These are phyloP conservation scores for Diloba caeruleocephala DNA, from an alignment of 2,888 invertebrate genomes.

Conservation along the genomic window DNA sequence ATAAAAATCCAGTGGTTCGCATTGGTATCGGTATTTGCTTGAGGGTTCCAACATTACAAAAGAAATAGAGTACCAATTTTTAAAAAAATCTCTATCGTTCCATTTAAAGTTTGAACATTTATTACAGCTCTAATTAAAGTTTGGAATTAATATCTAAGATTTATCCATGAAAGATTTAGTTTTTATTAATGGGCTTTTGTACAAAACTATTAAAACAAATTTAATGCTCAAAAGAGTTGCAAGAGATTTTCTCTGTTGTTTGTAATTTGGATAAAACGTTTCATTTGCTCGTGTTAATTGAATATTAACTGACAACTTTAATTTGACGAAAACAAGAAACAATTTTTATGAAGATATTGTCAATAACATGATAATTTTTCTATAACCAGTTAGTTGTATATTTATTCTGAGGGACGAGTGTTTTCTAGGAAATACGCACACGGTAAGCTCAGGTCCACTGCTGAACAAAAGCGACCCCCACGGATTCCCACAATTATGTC, in stretches of 20 bases:
- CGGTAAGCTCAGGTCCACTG: too few species aligned
- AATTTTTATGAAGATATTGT: too few species aligned
- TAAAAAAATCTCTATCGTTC: constrained; percentile 25
- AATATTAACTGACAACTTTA: too few species aligned
- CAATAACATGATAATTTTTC: too few species aligned
- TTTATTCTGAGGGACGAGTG: too few species aligned
- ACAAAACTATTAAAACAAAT: constrained; percentile 26
- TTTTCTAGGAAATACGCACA: too few species aligned
- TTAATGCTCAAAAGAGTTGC: constrained; percentile 6
- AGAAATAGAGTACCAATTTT: constrained; percentile 23
- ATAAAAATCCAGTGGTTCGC: not conserved
- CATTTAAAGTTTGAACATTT: constrained; percentile 43
- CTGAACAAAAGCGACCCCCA: too few species aligned
- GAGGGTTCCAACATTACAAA: constrained; percentile 8
- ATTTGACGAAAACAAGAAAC: too few species aligned
- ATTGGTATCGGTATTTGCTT: too few species aligned
- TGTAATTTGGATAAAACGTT: not conserved
- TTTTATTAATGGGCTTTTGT: constrained; percentile 39
- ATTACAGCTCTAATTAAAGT: constrained; percentile 45
- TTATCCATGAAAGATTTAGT: constrained; percentile 51
- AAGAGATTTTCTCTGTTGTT: constrained; percentile 5
- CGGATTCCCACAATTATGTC: too few species aligned
- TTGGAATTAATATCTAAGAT: constrained; percentile 43
- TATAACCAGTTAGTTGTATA: too few species aligned
- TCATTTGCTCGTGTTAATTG: too few species aligned